A percentile compares a stretch with the other conserved stretches of the same genome.
phyloP scores from a whole-genome alignment of 2,113 vertebrate genomes.

The Heterocephalus glaber region DNA sequence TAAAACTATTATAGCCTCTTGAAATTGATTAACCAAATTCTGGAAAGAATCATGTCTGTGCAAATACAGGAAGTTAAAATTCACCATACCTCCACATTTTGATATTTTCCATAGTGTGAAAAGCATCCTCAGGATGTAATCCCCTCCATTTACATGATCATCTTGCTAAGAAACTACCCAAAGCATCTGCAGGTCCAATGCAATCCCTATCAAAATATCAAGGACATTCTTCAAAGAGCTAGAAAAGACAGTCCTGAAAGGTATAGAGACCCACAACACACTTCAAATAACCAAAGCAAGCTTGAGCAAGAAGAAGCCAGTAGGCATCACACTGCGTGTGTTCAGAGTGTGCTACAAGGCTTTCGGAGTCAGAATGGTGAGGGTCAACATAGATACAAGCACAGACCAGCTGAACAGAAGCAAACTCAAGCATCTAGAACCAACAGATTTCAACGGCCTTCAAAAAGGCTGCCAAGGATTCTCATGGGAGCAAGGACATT shows the following conservation, averaged over 20 bases:
- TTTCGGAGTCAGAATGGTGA: background rate
- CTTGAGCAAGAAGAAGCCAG: background rate
- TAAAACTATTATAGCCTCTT: background rate
- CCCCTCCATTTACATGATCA: background rate
- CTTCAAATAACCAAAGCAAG: background rate
- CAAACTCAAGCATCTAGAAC: background rate
- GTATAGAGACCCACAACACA: background rate
- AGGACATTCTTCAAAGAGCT: background rate
- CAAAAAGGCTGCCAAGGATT: background rate
- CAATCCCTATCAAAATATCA: background rate
- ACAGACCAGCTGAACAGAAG: too few species aligned
- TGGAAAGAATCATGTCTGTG: background rate
- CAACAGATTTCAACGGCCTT: background rate
- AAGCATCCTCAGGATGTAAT: background rate
- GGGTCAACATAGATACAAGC: background rate
- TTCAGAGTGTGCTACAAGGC: background rate
- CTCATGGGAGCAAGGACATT: background rate
- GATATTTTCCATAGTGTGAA: background rate
- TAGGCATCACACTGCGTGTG: background rate
- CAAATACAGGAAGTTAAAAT: background rate
- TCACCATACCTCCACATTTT: background rate
- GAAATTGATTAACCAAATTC: background rate
- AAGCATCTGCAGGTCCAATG: background rate
- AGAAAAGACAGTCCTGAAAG: background rate
- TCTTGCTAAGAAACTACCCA: background rate